Evolutionary conservation across 2,113 vertebrate genomes (phyloP).

Genomic region (Ceyx melanurus): DNA sequence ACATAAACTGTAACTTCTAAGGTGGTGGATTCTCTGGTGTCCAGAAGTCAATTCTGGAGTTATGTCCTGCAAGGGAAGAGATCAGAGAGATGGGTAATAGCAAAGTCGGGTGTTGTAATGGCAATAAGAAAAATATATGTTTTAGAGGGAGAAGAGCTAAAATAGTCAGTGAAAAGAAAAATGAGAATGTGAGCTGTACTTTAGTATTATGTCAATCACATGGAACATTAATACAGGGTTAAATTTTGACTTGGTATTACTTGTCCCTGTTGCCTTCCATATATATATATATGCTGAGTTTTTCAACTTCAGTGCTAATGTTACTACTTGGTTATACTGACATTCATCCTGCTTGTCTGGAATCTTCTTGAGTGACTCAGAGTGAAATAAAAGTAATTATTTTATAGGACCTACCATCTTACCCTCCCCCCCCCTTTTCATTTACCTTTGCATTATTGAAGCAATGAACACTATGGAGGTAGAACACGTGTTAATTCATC

Average conservation of each 20-base stretch:
- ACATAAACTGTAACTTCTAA: neutral
- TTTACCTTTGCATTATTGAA: neutral
- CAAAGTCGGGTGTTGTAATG: neutral
- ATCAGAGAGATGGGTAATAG: neutral
- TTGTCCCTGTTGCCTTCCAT: neutral
- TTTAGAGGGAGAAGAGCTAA: neutral
- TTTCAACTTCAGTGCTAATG: neutral
- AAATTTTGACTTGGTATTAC: neutral
- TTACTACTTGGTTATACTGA: neutral
- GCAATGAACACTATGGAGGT: neutral
- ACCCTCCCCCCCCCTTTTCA: neutral
- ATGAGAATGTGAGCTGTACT: neutral
- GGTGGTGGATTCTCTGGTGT: neutral
- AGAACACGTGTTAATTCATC: neutral
- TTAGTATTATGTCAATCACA: neutral
- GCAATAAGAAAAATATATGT: neutral
- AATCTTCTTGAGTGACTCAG: neutral
- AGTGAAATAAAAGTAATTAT: neutral
- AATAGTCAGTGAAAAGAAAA: neutral
- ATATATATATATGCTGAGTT: neutral
- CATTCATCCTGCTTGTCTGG: neutral
- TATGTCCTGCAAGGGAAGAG: neutral
- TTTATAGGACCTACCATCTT: neutral
- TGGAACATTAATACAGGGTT: neutral
- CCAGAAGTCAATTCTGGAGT: neutral